These are phyloP conservation scores for Napeogenes sylphis DNA, from an alignment of 2,888 invertebrate genomes.

Conservation along the genomic window DNA sequence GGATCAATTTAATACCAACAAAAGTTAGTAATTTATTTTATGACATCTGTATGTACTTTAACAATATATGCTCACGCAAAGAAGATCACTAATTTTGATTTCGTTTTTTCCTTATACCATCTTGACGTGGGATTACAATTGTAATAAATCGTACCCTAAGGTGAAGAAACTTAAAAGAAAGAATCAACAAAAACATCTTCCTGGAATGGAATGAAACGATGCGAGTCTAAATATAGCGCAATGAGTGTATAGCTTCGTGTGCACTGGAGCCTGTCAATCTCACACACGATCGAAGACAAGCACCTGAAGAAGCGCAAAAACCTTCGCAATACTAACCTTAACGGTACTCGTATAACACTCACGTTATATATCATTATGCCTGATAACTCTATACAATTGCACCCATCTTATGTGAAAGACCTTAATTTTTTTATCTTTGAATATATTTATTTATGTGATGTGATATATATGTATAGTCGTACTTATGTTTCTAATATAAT, in stretches of 20 bases:
- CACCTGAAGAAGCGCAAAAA: constrained; percentile 57
- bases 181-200: constrained; percentile 31
- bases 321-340: constrained; percentile 49
- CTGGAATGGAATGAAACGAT: constrained; percentile 50
- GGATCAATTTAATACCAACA: constrained; percentile 12
- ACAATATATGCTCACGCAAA: constrained; percentile 19
- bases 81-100: constrained; percentile 9
- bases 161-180: constrained; percentile 29
- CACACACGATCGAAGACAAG: constrained; percentile 61
- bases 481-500: too few relatives aligned
- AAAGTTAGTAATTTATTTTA: constrained; percentile 16
- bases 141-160: constrained; percentile 20
- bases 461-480: neutral
- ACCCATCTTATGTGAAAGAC: neutral
- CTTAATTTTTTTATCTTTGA: neutral
- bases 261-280: constrained; percentile 68
- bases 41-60: constrained; percentile 15
- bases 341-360: constrained; percentile 50
- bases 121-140: constrained; percentile 10
- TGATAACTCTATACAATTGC: constrained; percentile 1
- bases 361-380: constrained; percentile 42
- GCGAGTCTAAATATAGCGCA: constrained; percentile 65
- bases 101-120: constrained; percentile 10
- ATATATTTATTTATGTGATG: neutral
- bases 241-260: constrained; percentile 50